phyloP scores from a whole-genome alignment of 2,797 vertebrate genomes.

The Protosalanx chinensis region DNA sequence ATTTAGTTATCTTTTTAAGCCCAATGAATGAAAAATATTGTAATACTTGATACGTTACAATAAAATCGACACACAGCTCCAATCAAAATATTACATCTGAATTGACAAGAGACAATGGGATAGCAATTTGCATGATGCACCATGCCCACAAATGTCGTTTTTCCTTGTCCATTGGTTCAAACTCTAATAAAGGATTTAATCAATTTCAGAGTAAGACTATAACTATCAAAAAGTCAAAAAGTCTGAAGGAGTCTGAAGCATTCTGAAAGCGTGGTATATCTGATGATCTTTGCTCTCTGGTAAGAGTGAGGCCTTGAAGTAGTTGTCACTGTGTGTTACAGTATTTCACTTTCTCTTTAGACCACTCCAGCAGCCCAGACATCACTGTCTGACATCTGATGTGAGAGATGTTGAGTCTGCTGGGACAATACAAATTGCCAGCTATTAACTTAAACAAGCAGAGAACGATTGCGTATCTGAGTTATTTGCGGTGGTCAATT shows the following conservation, averaged over 20 bases:
- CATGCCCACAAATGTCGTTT: no score
- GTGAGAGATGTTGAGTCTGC: slow-evolving; percentile 26
- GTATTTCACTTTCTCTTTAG: neutral
- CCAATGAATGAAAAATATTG: neutral
- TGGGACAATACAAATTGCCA: neutral
- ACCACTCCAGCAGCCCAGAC: neutral
- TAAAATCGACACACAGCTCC: neutral
- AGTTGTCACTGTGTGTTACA: neutral
- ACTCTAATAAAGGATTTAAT: no score
- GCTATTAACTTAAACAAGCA: slow-evolving; percentile 12
- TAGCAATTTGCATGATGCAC: no score
- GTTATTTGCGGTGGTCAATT: slow-evolving; percentile 16
- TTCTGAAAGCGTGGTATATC: no score
- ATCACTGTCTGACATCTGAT: neutral
- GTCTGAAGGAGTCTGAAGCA: no score
- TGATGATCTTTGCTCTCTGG: no score
- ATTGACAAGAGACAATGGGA: no score
- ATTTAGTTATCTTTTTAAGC: slow-evolving; percentile 17
- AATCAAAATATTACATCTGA: neutral
- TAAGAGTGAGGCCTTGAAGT: no score
- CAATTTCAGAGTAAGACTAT: no score
- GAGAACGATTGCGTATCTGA: slow-evolving; percentile 31
- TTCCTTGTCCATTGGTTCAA: no score
- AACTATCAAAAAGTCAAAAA: no score
- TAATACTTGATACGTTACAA: neutral